Evolutionary conservation across 2,888 invertebrate genomes (phyloP).

Genomic region (Myopa tessellatipennis): DNA sequence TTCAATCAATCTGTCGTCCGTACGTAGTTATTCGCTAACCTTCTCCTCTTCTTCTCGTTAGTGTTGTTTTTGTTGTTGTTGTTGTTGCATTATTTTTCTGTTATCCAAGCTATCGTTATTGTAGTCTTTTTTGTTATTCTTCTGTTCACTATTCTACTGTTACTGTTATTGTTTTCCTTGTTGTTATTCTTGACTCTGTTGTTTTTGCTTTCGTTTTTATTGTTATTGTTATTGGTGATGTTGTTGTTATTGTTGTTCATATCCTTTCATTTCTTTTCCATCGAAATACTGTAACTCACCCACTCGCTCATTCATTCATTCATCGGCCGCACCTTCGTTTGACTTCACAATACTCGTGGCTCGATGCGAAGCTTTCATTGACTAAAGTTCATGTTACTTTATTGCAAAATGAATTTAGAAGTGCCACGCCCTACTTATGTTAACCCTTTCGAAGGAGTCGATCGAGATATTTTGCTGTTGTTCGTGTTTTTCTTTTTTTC

Average conservation of each 20-base stretch:
- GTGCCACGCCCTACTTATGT: constrained; percentile 13
- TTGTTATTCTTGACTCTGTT: neutral
- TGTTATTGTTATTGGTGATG: neutral
- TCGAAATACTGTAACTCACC: too few relatives aligned
- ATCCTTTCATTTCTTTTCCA: neutral
- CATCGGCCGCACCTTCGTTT: neutral
- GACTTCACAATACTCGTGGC: neutral
- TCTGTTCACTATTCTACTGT: neutral
- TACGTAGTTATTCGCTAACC: neutral
- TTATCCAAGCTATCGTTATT: neutral
- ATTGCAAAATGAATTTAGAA: constrained; percentile 1
- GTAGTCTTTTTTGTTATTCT: neutral
- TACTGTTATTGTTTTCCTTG: neutral
- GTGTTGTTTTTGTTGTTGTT: neutral
- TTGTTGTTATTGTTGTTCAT: constrained; percentile 6
- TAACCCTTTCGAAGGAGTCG: neutral
- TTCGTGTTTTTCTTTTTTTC: neutral
- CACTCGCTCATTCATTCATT: too few relatives aligned
- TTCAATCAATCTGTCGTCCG: constrained; percentile 48
- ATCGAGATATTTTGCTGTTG: neutral
- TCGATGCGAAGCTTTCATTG: neutral
- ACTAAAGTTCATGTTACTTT: neutral
- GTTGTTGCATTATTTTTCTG: neutral
- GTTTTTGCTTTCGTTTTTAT: neutral
- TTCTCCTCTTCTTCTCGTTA: neutral